A percentile compares a stretch with the other conserved stretches of the same genome.
Conservation (phyloP, 2,888 invertebrate species). For the Tridacna crocea region DNA sequence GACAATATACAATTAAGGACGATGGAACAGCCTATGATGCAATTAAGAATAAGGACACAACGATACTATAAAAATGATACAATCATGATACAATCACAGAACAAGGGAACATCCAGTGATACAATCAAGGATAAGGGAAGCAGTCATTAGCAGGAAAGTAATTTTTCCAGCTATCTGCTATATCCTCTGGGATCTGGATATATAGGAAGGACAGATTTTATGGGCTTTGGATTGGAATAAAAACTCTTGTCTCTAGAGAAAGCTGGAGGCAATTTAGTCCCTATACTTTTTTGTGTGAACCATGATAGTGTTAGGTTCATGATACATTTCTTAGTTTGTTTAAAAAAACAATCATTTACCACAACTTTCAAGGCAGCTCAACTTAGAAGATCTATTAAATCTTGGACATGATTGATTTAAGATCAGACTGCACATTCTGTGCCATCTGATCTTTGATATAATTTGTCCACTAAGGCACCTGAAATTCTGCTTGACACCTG, state of each 20-base stretch:
- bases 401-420: not conserved
- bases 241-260: slow-evolving; percentile 8
- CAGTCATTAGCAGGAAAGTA: slow-evolving; percentile 22
- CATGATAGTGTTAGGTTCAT: not conserved
- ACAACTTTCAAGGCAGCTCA: not conserved
- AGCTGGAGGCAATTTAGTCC: slow-evolving; percentile 10
- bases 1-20: too few relatives aligned
- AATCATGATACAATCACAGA: too few relatives aligned
- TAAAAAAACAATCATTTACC: not conserved
- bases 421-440: not conserved
- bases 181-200: slow-evolving; percentile 9
- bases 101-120: not conserved
- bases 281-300: not conserved
- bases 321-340: not conserved
- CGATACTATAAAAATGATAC: too few relatives aligned
- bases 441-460: not conserved
- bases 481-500: too few relatives aligned
- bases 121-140: not conserved
- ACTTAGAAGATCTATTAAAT: not conserved
- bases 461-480: too few relatives aligned
- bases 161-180: slow-evolving; percentile 16
- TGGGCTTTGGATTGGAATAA: slow-evolving; percentile 24
- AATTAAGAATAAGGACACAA: too few relatives aligned
- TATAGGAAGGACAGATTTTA: slow-evolving; percentile 29
- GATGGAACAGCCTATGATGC: too few relatives aligned